Evolutionary conservation across 2,797 vertebrate genomes (phyloP).

Genomic region (Dicrostonyx torquatus): DNA sequence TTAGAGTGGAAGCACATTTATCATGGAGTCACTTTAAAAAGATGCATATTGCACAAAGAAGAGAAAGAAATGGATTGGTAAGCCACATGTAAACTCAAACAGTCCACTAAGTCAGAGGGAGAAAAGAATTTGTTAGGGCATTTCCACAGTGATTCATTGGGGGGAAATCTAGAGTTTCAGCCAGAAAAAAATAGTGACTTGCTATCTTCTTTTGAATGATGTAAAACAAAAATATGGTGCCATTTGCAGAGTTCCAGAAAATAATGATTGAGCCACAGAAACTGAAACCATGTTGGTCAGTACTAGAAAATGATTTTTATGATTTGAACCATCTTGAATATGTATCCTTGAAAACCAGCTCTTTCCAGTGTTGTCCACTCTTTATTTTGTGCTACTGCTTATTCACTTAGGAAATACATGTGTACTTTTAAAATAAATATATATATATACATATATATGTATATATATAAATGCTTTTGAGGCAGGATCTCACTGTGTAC

Average conservation of each 20-base stretch:
- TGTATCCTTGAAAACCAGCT: not conserved
- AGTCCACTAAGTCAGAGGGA: not conserved
- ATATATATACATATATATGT: no score
- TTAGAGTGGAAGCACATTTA: constrained; percentile 27
- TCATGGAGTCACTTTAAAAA: constrained; percentile 24
- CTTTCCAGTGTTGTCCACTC: not conserved
- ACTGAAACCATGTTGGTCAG: not conserved
- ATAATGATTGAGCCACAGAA: constrained; percentile 6
- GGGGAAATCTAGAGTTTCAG: not conserved
- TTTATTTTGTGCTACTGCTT: constrained; percentile 33
- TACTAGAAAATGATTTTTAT: constrained; percentile 32
- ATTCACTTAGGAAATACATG: constrained; percentile 12
- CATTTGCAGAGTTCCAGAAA: constrained; percentile 22
- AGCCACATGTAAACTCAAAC: not conserved
- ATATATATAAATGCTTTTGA: not conserved
- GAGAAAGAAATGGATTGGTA: not conserved
- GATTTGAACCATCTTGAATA: constrained; percentile 29
- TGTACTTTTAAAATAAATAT: not conserved
- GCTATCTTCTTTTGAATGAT: constrained; percentile 4
- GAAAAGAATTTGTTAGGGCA: not conserved
- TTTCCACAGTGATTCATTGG: not conserved
- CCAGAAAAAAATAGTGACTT: constrained; percentile 22
- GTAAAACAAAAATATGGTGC: constrained; percentile 18
- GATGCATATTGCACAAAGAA: not conserved
- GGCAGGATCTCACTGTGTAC: not conserved